These are phyloP conservation scores for Ammodytes dubius DNA, from an alignment of 2,113 vertebrate species.

Conservation along the genomic window DNA sequence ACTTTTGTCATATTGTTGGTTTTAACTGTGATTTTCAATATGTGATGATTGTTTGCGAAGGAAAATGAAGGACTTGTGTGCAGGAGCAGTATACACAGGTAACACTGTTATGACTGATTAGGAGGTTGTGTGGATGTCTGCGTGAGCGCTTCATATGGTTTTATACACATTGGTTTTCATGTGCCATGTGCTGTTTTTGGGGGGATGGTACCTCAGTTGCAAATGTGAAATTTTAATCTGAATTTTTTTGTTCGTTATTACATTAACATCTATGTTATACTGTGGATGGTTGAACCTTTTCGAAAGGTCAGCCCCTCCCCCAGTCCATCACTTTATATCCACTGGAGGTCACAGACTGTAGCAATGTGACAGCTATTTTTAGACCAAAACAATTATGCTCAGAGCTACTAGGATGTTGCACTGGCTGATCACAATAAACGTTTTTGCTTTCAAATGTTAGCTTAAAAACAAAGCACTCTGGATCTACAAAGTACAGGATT, in stretches of 20 bases:
- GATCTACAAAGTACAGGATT: conserved; percentile 53
- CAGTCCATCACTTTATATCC: conserved; percentile 65
- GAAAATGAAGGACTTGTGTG: conserved; percentile 72
- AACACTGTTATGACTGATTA: conserved; percentile 36
- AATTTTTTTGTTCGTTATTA: conserved; percentile 63
- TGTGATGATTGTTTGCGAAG: conserved; percentile 67
- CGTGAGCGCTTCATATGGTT: conserved; percentile 59
- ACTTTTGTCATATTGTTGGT: conserved; percentile 73
- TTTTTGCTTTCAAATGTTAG: conserved; percentile 55
- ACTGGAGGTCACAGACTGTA: conserved; percentile 78
- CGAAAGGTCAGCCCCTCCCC: conserved; percentile 39
- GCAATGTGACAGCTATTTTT: conserved; percentile 72
- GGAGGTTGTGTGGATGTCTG: conserved; percentile 60
- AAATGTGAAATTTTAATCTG: conserved; percentile 83
- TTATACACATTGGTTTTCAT: conserved; percentile 71
- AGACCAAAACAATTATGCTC: conserved; percentile 70
- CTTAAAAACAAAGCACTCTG: conserved; percentile 73
- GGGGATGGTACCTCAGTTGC: conserved; percentile 62
- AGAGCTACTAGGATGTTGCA: conserved; percentile 75
- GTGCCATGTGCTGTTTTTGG: conserved; percentile 74
- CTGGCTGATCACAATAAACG: conserved; percentile 63
- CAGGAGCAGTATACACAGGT: conserved; percentile 39
- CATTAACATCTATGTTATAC: conserved; percentile 73
- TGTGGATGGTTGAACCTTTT: conserved; percentile 58
- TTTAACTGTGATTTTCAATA: conserved; percentile 78